phyloP scores from a whole-genome alignment of 2,113 vertebrate species.

The Turdus rufiventris region DNA sequence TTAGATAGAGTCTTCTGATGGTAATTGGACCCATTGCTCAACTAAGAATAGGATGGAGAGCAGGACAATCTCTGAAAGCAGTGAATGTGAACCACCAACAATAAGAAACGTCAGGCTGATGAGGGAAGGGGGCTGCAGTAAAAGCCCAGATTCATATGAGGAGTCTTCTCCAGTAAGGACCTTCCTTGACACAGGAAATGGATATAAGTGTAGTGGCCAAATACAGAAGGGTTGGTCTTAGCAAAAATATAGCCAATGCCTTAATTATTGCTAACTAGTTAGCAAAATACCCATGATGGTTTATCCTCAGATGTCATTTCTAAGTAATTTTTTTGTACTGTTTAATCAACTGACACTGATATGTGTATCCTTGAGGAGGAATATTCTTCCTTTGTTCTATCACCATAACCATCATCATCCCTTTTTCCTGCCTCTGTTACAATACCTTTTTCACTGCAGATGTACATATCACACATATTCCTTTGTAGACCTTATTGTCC shows the following conservation, averaged over 20 bases:
- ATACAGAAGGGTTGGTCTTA: not conserved
- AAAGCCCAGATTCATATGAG: not conserved
- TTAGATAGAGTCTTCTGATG: not conserved
- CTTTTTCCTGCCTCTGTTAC: not conserved
- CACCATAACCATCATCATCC: not conserved
- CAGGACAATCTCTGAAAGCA: not conserved
- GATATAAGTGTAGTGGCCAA: rapidly evolving
- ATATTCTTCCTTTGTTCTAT: not conserved
- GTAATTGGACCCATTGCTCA: not conserved
- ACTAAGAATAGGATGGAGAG: not conserved
- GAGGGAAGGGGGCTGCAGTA: not conserved
- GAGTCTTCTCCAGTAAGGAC: not conserved
- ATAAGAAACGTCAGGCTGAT: not conserved
- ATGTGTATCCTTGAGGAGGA: not conserved
- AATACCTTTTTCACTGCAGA: not conserved
- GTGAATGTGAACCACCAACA: not conserved
- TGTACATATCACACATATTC: not conserved
- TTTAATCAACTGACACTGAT: not conserved
- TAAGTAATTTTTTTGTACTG: not conserved
- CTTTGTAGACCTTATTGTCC: not conserved
- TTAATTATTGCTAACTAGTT: not conserved
- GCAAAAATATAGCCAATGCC: not conserved
- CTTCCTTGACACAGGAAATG: not conserved
- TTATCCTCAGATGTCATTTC: not conserved
- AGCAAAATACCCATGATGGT: not conserved